Percentiles rank a stretch among this genome's conserved stretches.
Conservation (phyloP, 64 coral and sea anemone species). For the Montipora sp. region DNA sequence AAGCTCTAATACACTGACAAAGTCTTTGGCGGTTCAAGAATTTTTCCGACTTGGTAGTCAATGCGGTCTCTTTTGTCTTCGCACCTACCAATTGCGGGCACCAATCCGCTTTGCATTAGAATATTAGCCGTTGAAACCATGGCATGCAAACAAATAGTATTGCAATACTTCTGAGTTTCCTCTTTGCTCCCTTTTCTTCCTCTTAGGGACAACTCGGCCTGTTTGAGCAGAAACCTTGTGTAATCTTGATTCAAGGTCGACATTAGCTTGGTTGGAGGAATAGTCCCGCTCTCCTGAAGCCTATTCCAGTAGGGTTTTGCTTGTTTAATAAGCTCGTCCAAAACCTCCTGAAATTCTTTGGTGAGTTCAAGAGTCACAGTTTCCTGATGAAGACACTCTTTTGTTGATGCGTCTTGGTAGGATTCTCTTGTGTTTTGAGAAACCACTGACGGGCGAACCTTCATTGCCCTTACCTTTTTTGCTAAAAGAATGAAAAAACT, state of each 20-base stretch:
- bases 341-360: constrained; percentile 78
- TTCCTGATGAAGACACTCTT: neutral
- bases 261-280: constrained; percentile 34
- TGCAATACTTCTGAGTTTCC: constrained; percentile 34
- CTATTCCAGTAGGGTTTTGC: constrained; percentile 68
- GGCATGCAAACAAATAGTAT: constrained; percentile 77
- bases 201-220: constrained; percentile 52
- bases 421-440: neutral
- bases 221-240: constrained; percentile 82
- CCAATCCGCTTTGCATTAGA: constrained; percentile 63
- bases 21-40: too few species aligned
- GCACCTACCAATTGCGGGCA: constrained; percentile 68
- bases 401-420: neutral
- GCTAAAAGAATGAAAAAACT: constrained; percentile 25
- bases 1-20: too few species aligned
- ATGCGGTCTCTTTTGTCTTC: neutral
- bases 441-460: constrained; percentile 74
- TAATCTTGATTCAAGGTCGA: constrained; percentile 69
- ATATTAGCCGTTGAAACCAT: constrained; percentile 69
- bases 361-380: constrained; percentile 48
- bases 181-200: constrained; percentile 7
- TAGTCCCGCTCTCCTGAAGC: constrained; percentile 55
- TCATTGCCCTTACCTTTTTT: constrained; percentile 75
- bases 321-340: constrained; percentile 49
- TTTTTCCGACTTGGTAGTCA: too few species aligned